Conservation (phyloP, 2,797 vertebrate species). For the Potorous gilbertii region DNA sequence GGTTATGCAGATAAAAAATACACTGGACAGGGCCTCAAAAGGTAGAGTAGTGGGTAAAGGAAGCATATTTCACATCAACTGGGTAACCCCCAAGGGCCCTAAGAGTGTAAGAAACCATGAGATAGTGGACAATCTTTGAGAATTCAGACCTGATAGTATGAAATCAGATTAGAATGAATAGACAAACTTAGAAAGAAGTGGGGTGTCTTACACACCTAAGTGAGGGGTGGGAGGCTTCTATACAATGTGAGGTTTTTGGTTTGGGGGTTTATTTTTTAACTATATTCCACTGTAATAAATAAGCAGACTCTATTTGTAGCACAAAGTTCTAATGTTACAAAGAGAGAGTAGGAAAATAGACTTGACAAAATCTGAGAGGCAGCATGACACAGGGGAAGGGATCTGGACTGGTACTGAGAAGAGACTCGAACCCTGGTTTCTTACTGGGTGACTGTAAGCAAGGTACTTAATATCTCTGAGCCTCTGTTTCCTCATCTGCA, state of each 20-base stretch:
- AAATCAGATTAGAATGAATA: background rate
- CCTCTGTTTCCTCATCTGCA: background rate
- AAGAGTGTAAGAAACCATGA: background rate
- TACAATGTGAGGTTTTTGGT: background rate
- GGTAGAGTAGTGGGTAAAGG: background rate
- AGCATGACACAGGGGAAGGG: background rate
- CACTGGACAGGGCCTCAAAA: background rate
- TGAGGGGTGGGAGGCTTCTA: background rate
- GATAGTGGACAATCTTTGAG: background rate
- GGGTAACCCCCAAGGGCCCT: background rate
- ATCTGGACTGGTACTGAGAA: background rate
- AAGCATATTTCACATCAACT: background rate
- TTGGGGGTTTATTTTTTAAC: background rate
- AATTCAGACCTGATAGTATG: background rate
- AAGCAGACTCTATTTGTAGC: background rate
- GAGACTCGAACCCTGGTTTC: background rate
- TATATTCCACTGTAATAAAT: background rate
- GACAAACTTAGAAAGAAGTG: background rate
- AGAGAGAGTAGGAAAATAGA: background rate
- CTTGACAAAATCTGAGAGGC: background rate
- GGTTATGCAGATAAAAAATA: background rate
- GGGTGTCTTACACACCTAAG: background rate
- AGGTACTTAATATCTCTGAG: background rate
- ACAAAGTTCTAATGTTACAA: background rate
- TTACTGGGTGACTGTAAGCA: background rate